Evolutionary conservation across 2,888 invertebrate genomes (phyloP), one percentile per base, ranked within the genome.

Genomic region (Chymomyza procnemis): DNA sequence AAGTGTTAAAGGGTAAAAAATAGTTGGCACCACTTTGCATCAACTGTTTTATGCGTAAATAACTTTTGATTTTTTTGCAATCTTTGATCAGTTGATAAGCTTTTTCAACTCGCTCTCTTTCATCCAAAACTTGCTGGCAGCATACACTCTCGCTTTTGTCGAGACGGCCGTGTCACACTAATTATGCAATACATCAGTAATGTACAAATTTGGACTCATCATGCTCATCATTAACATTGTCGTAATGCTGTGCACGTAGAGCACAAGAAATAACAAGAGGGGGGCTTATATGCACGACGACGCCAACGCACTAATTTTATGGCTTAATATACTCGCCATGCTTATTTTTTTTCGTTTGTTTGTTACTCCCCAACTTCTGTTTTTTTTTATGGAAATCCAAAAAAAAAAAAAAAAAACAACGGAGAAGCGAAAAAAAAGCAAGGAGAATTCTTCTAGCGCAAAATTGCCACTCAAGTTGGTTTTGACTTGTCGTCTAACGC

Each of bases 261-360:
- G 19, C 50, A 50, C 6, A 6, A 41, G 26, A 4, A 56, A 22
- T 22, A 22, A 56, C 56, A 41, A 41, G 12, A 21, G 3, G 21
- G 47, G 14, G 50, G 50, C 50, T 50, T 18, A 50, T n/a, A 19
- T 19, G 50, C 19, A 50, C 50, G 50, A 50, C 50, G 50, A 14
- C 79, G 72, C 74, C 72, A 76, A 69, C 80, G 76, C 85, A 80
- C 87, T 87, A 87, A 87, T 86, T 87, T 87, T 86, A 87, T 86
- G 86, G 87, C 86, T 87, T 87, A 87, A 87, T 87, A 85, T 80
- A 84, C 86, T 84, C 67, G 71, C 67, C 5, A 12, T 9, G 48
- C 21, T n/a, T 47, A n/a, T 19, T 4, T 57, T 6, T 19, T 5
- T 14, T 54, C 19, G 21, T 59, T 52, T 9, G 18, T 34, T 59